These are phyloP conservation scores for Melanotaenia boesemani DNA, from an alignment of 2,797 vertebrate species.

Conservation along the genomic window DNA sequence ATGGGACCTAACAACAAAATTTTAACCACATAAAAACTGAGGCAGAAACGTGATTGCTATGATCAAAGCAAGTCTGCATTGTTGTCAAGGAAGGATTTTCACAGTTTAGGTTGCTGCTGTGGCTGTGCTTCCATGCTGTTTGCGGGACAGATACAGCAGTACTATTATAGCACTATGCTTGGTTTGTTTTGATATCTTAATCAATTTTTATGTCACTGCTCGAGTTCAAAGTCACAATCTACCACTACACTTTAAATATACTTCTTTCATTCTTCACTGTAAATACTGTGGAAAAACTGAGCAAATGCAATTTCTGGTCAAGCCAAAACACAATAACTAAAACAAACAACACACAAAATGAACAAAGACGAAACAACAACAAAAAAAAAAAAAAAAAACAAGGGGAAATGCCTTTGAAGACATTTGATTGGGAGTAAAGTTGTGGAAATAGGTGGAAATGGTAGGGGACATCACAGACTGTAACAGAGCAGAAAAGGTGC, in stretches of 20 bases:
- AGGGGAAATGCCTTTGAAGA: slow-evolving; percentile 29
- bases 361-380: slow-evolving; percentile 21
- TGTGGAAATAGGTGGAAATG: slow-evolving; percentile 14
- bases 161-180: not conserved
- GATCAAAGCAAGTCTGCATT: slow-evolving; percentile 3
- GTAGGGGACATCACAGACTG: slow-evolving; percentile 56
- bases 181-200: slow-evolving; percentile 26
- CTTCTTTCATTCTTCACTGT: slow-evolving; percentile 10
- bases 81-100: not conserved
- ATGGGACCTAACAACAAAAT: no score
- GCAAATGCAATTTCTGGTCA: slow-evolving; percentile 33
- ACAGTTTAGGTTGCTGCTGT: slow-evolving; percentile 47
- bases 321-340: slow-evolving; percentile 36
- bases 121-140: slow-evolving; percentile 44
- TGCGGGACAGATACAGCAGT: slow-evolving; percentile 27
- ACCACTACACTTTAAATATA: slow-evolving; percentile 48
- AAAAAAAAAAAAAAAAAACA: not conserved
- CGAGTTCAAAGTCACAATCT: slow-evolving; percentile 55
- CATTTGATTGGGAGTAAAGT: slow-evolving; percentile 24
- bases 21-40: not conserved
- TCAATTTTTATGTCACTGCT: slow-evolving; percentile 48
- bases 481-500: slow-evolving; percentile 67
- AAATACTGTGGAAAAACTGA: slow-evolving; percentile 36
- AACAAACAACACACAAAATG: slow-evolving; percentile 4
- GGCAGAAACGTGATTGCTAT: slow-evolving; percentile 11